Percentiles rank a stretch among this genome's conserved stretches.
Evolutionary conservation across 1,140 invertebrate species (phyloP).

Genomic region (Anastrepha ludens): DNA sequence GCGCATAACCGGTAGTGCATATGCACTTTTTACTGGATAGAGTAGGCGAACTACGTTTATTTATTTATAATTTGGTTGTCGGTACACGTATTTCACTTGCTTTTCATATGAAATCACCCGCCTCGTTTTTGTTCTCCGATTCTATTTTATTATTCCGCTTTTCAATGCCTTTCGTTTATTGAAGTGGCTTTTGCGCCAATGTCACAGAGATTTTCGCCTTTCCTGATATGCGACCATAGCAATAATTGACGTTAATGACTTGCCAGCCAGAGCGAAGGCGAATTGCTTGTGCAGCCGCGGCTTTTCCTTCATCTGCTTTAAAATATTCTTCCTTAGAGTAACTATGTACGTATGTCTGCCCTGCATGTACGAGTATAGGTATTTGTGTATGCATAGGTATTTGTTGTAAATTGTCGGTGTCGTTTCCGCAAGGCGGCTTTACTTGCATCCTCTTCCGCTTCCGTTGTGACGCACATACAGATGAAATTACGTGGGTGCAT

Average conservation of each 20-base stretch:
- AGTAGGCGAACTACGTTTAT: neutral
- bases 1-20: too few species aligned
- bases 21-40: neutral
- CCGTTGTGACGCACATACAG: neutral
- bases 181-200: neutral
- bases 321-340: neutral
- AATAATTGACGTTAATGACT: slow-evolving; percentile 21
- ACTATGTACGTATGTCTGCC: neutral
- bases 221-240: slow-evolving; percentile 4
- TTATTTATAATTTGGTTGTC: slow-evolving; percentile 2
- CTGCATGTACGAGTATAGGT: neutral
- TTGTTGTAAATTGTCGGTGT: slow-evolving; percentile 33
- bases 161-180: neutral
- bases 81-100: neutral
- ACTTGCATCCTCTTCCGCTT: slow-evolving; percentile 10
- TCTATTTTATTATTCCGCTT: neutral
- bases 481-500: neutral
- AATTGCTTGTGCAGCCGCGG: neutral
- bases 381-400: neutral
- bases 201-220: neutral
- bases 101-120: neutral
- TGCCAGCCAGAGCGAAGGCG: neutral
- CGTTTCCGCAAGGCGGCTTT: slow-evolving; percentile 16
- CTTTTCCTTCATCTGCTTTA: neutral
- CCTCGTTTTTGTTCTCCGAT: neutral